Conservation (phyloP, 2,888 invertebrate species). For the Mimumesa dahlbomi region DNA sequence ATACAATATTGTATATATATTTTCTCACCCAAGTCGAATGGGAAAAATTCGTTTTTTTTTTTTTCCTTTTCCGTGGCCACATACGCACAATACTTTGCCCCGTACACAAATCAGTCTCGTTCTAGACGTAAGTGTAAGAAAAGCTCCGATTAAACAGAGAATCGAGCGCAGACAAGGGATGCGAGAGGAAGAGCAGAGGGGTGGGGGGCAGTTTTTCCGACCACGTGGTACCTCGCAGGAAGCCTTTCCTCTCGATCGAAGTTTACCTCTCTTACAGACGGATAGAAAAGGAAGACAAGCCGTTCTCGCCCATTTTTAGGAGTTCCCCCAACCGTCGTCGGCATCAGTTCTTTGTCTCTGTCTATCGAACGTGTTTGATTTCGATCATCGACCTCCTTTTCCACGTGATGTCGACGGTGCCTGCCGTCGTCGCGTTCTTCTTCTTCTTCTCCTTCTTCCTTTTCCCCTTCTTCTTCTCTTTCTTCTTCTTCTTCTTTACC, state of each 20-base stretch:
- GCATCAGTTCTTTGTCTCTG: not conserved
- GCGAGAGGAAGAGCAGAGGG: constrained; percentile 36
- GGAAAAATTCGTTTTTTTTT: not conserved
- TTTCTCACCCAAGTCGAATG: too few species aligned
- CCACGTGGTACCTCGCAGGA: not conserved
- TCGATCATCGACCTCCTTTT: too few species aligned
- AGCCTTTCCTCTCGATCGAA: constrained; percentile 10
- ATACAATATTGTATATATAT: too few species aligned
- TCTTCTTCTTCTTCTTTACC: too few species aligned
- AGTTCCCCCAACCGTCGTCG: not conserved
- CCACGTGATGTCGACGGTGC: too few species aligned
- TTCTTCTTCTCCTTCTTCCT: too few species aligned
- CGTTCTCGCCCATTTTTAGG: not conserved
- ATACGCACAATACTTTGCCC: constrained; percentile 76
- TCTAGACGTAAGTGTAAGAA: constrained; percentile 38
- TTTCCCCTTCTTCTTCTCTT: too few species aligned
- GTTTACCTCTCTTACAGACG: constrained; percentile 12
- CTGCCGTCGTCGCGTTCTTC: too few species aligned
- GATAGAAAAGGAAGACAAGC: not conserved
- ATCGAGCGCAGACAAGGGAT: constrained; percentile 36
- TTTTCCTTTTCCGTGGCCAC: constrained; percentile 57
- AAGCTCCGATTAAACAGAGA: constrained; percentile 48
- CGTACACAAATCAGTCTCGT: constrained; percentile 55
- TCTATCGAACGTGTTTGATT: too few species aligned
- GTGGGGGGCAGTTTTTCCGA: not conserved